Evolutionary conservation across 2,113 vertebrate genomes (phyloP).

Genomic region (Sitta europaea): DNA sequence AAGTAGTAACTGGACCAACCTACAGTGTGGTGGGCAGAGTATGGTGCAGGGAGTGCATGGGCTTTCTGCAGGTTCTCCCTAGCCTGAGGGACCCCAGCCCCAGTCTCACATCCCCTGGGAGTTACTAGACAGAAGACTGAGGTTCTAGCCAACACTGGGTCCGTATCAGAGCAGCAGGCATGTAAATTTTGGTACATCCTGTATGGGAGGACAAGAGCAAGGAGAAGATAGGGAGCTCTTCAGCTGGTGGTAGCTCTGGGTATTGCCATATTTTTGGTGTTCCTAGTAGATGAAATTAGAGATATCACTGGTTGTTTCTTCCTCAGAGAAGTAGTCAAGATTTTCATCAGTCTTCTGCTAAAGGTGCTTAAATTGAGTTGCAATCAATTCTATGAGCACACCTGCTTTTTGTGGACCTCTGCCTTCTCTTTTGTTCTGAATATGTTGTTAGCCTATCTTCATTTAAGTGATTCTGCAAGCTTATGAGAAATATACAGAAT

Average conservation of each 20-base stretch:
- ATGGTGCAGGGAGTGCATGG: fast-evolving
- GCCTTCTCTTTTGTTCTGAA: background rate
- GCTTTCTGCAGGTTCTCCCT: background rate
- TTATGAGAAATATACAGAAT: background rate
- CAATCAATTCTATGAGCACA: background rate
- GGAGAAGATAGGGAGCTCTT: background rate
- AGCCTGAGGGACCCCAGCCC: background rate
- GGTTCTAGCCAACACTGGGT: background rate
- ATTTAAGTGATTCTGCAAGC: background rate
- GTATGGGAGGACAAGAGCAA: background rate
- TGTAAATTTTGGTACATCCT: background rate
- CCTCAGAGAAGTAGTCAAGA: background rate
- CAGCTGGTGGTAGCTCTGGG: background rate
- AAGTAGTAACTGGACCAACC: background rate
- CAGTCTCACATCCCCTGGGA: background rate
- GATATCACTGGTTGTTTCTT: fast-evolving
- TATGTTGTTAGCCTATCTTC: background rate
- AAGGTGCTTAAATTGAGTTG: background rate
- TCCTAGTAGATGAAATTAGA: background rate
- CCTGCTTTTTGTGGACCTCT: background rate
- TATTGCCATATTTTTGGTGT: background rate
- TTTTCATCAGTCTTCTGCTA: background rate
- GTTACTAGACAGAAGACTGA: background rate
- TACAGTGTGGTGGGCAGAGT: background rate
- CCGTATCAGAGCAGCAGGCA: fast-evolving